Base-by-base conservation (phyloP, 2,888 invertebrate species). In the Lissonota sp. region DNA sequence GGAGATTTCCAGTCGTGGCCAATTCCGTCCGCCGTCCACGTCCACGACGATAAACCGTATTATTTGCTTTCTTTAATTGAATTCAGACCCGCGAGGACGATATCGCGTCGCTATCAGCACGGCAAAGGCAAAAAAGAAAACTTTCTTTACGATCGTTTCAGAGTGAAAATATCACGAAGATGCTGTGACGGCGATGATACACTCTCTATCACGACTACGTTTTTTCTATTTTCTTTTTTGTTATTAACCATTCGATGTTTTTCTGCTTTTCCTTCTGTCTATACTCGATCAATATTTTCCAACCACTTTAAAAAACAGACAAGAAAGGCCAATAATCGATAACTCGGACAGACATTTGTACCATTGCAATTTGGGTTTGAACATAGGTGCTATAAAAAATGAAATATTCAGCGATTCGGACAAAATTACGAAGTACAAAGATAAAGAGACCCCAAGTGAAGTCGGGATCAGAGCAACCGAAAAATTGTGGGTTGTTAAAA, bases 61-160 rank as follows among this genome's bases (percentile, higher is more conserved):
- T 87, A 84, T 86, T 87, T 87, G 84, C 86, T 86, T 85, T 83
- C 87, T 87, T 87, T 87, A 86, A 87, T 87, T 87, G 84, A 87
- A 87, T 84, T 81, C 69, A 78, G 77, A 72, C 60, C 67, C 75
- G 49, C 63, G 44, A 75, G 75, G 55, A 63, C 44, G 51, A 80
- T 71, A 79, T 79, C 67, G 53, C 44, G 37, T 51, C 55, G 3
- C 51, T 39, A 74, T 74, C 66, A 40, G 16, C 64, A 69, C 14
- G 44, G 44, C 44, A 51, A 46, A 71, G 62, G 16, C 51, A 66
- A 66, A 76, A 58, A 73, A n/a, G n/a, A n/a, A 81, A 79, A 81
- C 77, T 74, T 71, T 80, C 71, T 83, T 80, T 80, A 83, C 69
- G 80, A 80, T 80, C 69, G 44, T 78, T 79, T 40, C 40, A 37